Percentiles rank a stretch among this genome's conserved stretches.
These are phyloP conservation scores for Tipula vernalis DNA, from an alignment of 2,888 invertebrate species.

Conservation along the genomic window DNA sequence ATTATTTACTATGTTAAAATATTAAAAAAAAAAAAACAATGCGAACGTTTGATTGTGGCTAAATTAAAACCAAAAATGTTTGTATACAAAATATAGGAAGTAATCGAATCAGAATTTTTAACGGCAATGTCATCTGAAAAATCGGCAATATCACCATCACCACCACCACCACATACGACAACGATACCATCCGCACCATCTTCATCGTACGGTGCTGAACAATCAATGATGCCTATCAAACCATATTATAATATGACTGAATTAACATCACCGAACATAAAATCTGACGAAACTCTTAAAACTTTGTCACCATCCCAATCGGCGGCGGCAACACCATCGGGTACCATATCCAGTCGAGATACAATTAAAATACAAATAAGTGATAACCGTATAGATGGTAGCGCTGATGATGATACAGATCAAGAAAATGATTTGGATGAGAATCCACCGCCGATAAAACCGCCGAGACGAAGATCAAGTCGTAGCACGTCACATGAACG, in stretches of 20 bases:
- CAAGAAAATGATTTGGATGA: constrained; percentile 14
- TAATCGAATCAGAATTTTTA: constrained; percentile 35
- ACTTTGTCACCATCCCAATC: constrained; percentile 16
- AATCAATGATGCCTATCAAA: neutral
- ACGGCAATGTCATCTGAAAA: constrained; percentile 35
- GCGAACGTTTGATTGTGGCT: neutral
- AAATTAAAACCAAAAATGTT: neutral
- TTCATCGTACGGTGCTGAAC: neutral
- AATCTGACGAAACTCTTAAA: constrained; percentile 7
- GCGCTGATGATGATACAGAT: neutral
- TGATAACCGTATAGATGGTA: neutral
- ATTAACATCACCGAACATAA: neutral
- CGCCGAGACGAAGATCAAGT: constrained; percentile 31
- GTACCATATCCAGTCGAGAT: constrained; percentile 8
- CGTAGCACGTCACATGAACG: constrained; percentile 16
- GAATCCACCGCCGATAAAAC: constrained; percentile 28
- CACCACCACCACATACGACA: constrained; percentile 23
- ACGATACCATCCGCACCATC: constrained; percentile 18
- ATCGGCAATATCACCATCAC: constrained; percentile 23
- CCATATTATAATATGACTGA: neutral
- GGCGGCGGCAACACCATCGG: constrained; percentile 9
- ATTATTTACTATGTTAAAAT: neutral
- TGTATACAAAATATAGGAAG: constrained; percentile 23
- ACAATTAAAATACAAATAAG: neutral
- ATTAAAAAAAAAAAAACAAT: neutral